These are phyloP conservation scores for Ametastegia equiseti DNA, from an alignment of 2,888 invertebrate genomes.

Conservation along the genomic window DNA sequence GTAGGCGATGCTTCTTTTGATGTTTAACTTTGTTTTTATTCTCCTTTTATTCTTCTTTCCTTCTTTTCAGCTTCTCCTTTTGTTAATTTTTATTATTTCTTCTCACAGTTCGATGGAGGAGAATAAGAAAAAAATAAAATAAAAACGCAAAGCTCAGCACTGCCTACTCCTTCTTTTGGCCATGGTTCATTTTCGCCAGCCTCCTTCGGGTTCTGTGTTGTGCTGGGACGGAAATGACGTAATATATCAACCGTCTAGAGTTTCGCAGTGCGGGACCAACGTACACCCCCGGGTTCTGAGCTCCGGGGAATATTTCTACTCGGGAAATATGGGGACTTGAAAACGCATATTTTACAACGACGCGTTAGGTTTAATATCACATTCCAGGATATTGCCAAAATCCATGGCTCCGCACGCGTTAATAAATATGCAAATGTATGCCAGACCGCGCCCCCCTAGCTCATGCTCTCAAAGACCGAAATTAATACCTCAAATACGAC, in stretches of 20 bases:
- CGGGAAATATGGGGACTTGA: conserved; percentile 37
- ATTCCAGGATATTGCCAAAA: conserved; percentile 36
- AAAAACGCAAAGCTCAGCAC: neutral
- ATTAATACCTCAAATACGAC: neutral
- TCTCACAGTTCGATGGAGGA: neutral
- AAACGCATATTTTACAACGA: conserved; percentile 30
- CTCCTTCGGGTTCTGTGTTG: conserved; percentile 4
- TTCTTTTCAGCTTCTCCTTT: too few relatives aligned
- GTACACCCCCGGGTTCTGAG: neutral
- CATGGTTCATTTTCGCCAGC: neutral
- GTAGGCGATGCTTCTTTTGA: neutral
- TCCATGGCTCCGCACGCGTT: neutral
- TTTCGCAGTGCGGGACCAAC: neutral
- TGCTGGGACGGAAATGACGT: conserved; percentile 32
- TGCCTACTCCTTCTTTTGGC: neutral
- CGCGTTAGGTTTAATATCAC: conserved; percentile 41
- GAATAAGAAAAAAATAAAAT: neutral
- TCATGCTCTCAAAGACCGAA: neutral
- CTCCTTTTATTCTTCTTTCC: too few relatives aligned
- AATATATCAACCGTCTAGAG: conserved; percentile 8
- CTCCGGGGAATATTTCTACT: neutral
- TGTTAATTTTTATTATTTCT: neutral
- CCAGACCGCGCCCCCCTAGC: neutral
- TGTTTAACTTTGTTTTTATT: too few relatives aligned
- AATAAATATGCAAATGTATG: conserved; percentile 25